phyloP scores from a whole-genome alignment of 1,140 invertebrate genomes.

The Hetaerina americana region DNA sequence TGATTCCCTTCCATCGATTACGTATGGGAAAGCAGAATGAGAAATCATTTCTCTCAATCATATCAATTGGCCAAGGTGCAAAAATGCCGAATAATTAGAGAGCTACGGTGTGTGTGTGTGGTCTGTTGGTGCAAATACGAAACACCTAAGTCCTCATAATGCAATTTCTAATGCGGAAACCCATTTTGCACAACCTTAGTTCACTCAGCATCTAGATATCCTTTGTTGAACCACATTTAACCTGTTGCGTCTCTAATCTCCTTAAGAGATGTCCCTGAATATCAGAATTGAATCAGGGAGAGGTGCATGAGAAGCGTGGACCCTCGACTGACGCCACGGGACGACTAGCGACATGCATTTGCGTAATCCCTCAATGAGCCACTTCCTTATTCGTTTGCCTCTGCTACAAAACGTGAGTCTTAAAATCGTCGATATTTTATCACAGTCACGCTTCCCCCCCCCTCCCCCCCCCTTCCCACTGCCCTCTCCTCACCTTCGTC shows the following conservation, averaged over 20 bases:
- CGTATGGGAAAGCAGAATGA: no score
- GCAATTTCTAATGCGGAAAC: no score
- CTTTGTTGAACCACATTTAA: background rate
- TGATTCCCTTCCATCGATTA: no score
- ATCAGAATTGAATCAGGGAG: background rate
- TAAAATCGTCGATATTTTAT: constrained; percentile 1
- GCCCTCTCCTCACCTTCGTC: background rate
- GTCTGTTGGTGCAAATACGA: no score
- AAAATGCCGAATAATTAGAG: no score
- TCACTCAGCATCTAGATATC: background rate
- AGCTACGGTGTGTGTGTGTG: no score
- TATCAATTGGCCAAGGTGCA: no score
- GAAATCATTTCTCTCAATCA: no score
- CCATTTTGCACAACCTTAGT: background rate
- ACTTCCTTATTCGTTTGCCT: background rate
- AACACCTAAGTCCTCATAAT: no score
- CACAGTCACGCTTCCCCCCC: background rate
- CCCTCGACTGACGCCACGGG: no score
- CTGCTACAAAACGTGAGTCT: background rate
- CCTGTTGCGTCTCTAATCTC: background rate
- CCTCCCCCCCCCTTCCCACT: background rate
- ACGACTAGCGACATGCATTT: background rate
- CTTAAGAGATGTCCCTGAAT: background rate
- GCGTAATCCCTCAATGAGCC: background rate
- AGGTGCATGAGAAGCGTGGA: background rate